Conservation (phyloP, 2,888 invertebrate genomes). For the Lochmaea capreae region DNA sequence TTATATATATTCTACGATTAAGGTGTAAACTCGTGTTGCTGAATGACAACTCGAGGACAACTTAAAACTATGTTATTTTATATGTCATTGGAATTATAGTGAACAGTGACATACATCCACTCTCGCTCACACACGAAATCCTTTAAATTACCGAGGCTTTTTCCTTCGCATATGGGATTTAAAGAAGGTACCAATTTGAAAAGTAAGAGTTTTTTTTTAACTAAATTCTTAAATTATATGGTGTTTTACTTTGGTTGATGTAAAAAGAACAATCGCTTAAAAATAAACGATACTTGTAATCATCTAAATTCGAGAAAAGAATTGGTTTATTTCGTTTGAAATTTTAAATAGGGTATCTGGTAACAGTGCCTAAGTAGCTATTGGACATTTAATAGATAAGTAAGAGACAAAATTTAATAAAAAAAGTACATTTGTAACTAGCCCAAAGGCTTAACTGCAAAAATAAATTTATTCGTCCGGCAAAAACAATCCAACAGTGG, state of each 20-base stretch:
- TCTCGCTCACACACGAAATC: slow-evolving; percentile 41
- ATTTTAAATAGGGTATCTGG: too few species aligned
- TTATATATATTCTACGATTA: slow-evolving; percentile 63
- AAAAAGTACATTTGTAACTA: too few species aligned
- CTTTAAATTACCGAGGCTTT: slow-evolving; percentile 40
- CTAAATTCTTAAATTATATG: slow-evolving; percentile 10
- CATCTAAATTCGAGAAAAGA: neutral
- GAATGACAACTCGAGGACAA: slow-evolving; percentile 56
- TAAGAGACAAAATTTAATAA: too few species aligned
- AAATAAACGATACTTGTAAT: neutral
- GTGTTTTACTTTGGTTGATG: slow-evolving; percentile 6
- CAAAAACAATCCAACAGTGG: too few species aligned
- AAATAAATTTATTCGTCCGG: too few species aligned
- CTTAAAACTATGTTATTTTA: slow-evolving; percentile 57
- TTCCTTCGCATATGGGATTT: slow-evolving; percentile 20
- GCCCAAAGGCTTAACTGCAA: too few species aligned
- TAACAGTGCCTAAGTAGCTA: too few species aligned
- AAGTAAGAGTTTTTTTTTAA: slow-evolving; percentile 5
- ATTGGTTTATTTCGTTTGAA: too few species aligned
- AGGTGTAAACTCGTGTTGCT: slow-evolving; percentile 48
- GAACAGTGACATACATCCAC: slow-evolving; percentile 38
- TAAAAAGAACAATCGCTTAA: neutral
- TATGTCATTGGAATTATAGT: slow-evolving; percentile 56
- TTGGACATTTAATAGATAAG: too few species aligned
- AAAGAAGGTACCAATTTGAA: slow-evolving; percentile 33